Conservation (phyloP, 2,888 invertebrate species). For the Lomographa bimaculata region DNA sequence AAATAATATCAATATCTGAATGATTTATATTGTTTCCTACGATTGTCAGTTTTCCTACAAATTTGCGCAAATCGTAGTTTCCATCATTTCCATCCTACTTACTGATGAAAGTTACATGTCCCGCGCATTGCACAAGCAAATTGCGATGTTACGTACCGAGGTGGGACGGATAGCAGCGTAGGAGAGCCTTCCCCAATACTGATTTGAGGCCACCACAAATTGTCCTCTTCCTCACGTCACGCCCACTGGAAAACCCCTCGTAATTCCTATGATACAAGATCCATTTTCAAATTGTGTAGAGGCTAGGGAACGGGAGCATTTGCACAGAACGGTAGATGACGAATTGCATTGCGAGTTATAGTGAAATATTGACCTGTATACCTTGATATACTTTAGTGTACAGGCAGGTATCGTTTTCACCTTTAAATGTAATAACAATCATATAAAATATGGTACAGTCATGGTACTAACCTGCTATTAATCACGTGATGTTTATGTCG, state of each 20-base stretch:
- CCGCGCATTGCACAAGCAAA: conserved; percentile 47
- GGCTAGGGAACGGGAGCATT: conserved; percentile 57
- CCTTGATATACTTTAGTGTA: too few relatives aligned
- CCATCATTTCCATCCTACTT: conserved; percentile 15
- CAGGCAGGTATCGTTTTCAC: conserved; percentile 12
- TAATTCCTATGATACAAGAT: conserved; percentile 59
- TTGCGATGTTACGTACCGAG: conserved; percentile 43
- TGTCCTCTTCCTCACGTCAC: conserved; percentile 71
- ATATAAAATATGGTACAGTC: too few relatives aligned
- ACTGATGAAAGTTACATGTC: conserved; percentile 16
- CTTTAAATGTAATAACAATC: too few relatives aligned
- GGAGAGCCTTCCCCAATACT: conserved; percentile 75
- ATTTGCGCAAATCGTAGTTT: conserved; percentile 1
- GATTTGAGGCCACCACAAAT: conserved; percentile 81
- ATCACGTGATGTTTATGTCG: too few relatives aligned
- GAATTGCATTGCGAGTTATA: conserved; percentile 45
- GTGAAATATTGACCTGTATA: conserved; percentile 25
- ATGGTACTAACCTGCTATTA: too few relatives aligned
- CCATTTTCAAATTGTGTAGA: conserved; percentile 50
- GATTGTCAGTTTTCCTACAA: too few relatives aligned
- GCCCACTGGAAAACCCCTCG: conserved; percentile 59
- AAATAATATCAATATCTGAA: too few relatives aligned
- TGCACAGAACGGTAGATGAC: conserved; percentile 55
- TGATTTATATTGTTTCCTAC: too few relatives aligned
- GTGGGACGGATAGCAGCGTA: conserved; percentile 62